Evolutionary conservation across 2,797 vertebrate species (phyloP), one percentile per base, ranked within the genome.

Genomic region (Argentina silus): DNA sequence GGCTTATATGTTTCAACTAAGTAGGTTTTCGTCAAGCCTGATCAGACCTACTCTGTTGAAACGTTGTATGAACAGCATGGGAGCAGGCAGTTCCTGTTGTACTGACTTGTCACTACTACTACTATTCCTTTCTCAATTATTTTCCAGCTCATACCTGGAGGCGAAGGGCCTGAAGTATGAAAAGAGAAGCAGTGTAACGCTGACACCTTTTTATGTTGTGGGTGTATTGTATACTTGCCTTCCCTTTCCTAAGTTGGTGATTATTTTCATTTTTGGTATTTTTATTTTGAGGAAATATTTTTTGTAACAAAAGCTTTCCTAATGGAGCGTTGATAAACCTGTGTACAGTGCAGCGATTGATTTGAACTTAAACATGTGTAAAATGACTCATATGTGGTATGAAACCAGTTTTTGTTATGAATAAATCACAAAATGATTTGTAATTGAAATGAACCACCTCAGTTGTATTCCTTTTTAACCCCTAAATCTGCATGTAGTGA

Each of bases 121-220:
- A 51, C 7, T 12, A 53, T 14, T 11, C 64, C 14, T 69, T 53
- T 67, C 21, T 73, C 63, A 19, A 45, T 65, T 72, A 74, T 67
- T 51, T 11, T 89, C 12, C 85, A 99, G 97, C 94, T 99, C 79
- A 97, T 99, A 87, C 97, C 97, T 60, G 98, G 98, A 89, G 97
- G 97, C 84, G 97, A 99, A 95, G 97, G 97, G 75, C 98, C 97
- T 61, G 98, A 99, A 91, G 96, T 99, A 15, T 99, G 86, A 95
- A 67, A 70, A 72, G 75, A 81, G 1, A 3, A 57, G 27, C 64
- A 11, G 50, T 23, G 60, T 17, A n/a, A 45, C 12, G 7, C 50
- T 51, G 47, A 72, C 15, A 19, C 12, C 27, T 56, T 72, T 80
- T 74, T 68, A 14, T 67, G 48, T 72, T 67, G 67, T 72, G 62